Evolutionary conservation across 2,113 vertebrate species (phyloP), one percentile per base, ranked within the genome.

Genomic region (Irena cyanogastra): DNA sequence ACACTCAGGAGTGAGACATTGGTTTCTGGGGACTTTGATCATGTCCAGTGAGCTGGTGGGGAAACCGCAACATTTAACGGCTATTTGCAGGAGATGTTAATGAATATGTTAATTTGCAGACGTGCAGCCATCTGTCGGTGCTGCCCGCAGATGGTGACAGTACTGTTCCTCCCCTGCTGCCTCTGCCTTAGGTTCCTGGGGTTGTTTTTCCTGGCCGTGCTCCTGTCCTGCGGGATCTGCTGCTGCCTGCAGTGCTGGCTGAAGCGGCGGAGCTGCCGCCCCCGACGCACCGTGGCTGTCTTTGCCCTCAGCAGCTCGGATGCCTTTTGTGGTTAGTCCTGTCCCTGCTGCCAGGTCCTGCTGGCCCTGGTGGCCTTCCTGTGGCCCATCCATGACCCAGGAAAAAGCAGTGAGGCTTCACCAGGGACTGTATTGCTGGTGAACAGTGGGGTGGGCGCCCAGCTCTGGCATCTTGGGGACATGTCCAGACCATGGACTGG

Each of bases 181-280:
- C 68, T 96, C 94, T 96, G 37, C 42, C 16, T 77, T 83, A 98
- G 98, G 98, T 92, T 97, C 52, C 77, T 97, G 70, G 50, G 97
- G 74, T 14, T 97, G 56, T 90, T 98, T 83, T 88, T 97, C 47
- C 64, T 97, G 76, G 64, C 89, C 72, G 28, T 93, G 80, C 87
- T 98, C 31, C 81, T 98, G 61, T 97, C 97, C 90, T 98, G 97
- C 3, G 49, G 94, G 41, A 74, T 95, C 63, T 90, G 96, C 86
- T 95, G 92, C 96, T 98, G 97, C 72, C 65, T 98, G 69, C 97
- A 91, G 63, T 96, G 92, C 74, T 97, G 97, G 88, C 95, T 98
- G 83, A 96, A 89, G 77, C 66, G 44, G 21, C 6, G 11, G 31
- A 22, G 13, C 56, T 64, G 24, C 33, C 60, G 44, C 9, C 35